These are phyloP conservation scores for Tiphia femorata DNA, from an alignment of 2,888 invertebrate genomes.

Conservation along the genomic window DNA sequence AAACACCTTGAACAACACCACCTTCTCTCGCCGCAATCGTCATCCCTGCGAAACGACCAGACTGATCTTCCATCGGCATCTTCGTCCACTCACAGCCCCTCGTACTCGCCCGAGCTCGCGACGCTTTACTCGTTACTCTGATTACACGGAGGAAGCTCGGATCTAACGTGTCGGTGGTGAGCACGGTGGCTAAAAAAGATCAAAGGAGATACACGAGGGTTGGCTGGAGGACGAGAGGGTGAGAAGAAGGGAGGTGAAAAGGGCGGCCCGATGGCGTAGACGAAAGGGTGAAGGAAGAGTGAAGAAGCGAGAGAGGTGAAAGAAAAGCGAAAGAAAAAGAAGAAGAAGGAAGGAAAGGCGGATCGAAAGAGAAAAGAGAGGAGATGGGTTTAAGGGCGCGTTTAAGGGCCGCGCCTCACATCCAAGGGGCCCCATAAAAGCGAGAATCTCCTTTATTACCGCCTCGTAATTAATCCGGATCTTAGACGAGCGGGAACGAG, in stretches of 20 bases:
- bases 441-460: conserved; percentile 39
- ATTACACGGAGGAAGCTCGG: conserved; percentile 32
- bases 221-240: no score
- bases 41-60: no score
- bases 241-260: no score
- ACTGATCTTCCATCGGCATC: no score
- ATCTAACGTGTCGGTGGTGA: conserved; percentile 16
- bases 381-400: conserved; percentile 37
- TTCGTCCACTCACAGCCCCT: no score
- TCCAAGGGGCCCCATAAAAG: conserved; percentile 26
- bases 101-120: conserved; percentile 1
- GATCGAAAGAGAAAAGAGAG: conserved; percentile 13
- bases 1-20: no score
- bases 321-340: neutral
- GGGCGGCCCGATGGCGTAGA: neutral
- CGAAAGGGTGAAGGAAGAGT: neutral
- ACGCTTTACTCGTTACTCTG: conserved; percentile 29
- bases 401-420: conserved; percentile 17
- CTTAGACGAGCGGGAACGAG: conserved; percentile 19
- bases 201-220: no score
- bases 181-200: conserved; percentile 14
- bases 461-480: conserved; percentile 42
- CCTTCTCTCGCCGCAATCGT: no score
- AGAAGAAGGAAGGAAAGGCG: neutral
- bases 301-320: neutral